Conservation (phyloP, 2,113 vertebrate species). For the Calidris pygmaea region DNA sequence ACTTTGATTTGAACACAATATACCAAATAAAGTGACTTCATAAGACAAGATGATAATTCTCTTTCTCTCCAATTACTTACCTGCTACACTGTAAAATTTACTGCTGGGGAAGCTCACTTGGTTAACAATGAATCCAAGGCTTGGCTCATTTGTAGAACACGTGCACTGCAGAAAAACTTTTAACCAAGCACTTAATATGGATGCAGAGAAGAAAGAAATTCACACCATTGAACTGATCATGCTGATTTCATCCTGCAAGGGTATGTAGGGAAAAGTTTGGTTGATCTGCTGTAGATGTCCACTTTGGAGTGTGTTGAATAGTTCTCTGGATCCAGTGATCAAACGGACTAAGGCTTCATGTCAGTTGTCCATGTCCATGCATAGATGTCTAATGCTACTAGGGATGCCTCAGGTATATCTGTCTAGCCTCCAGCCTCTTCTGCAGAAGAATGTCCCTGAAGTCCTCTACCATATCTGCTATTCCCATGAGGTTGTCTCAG, state of each 20-base stretch:
- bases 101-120: neutral
- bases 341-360: neutral
- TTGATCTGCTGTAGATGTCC: neutral
- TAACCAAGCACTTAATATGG: neutral
- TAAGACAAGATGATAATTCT: neutral
- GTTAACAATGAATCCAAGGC: neutral
- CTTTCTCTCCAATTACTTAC: neutral
- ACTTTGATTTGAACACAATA: neutral
- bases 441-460: neutral
- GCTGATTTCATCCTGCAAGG: neutral
- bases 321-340: neutral
- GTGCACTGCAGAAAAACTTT: neutral
- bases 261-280: neutral
- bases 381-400: neutral
- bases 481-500: neutral
- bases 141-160: neutral
- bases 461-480: neutral
- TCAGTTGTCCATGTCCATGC: neutral
- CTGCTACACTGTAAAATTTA: neutral
- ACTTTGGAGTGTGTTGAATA: neutral
- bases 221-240: neutral
- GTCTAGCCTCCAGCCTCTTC: neutral
- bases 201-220: neutral
- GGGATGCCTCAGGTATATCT: neutral
- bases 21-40: neutral